Conservation (phyloP, 1,140 invertebrate genomes). For the Hylyphantes graminicola region DNA sequence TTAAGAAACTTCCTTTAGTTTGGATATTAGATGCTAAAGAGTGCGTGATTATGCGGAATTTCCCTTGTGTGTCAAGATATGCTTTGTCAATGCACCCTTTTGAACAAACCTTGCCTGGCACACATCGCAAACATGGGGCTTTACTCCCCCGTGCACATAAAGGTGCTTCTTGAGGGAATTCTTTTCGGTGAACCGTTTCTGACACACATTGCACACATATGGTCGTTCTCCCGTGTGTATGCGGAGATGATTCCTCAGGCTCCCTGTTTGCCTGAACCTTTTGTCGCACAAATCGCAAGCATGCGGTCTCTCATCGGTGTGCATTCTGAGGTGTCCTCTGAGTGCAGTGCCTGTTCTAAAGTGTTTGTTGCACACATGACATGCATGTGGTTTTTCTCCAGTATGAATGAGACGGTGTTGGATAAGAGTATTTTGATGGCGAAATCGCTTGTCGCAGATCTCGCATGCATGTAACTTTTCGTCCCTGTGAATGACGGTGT, state of each 20-base stretch:
- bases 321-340: neutral
- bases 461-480: neutral
- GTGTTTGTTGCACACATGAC: neutral
- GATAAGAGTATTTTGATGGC: neutral
- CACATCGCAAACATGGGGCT: too few relatives aligned
- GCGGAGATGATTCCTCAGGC: neutral
- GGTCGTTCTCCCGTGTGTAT: constrained; percentile 1
- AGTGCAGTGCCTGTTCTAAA: neutral
- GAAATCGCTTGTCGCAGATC: neutral
- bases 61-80: neutral
- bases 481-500: neutral
- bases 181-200: neutral
- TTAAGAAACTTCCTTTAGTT: too few relatives aligned
- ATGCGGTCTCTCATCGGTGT: neutral
- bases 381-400: neutral
- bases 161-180: neutral
- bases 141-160: neutral
- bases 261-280: neutral
- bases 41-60: too few relatives aligned
- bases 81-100: neutral
- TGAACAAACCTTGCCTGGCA: neutral
- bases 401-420: neutral
- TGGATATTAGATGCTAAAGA: too few relatives aligned
- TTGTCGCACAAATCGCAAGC: neutral
- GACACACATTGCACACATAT: neutral